A percentile compares a stretch with the other conserved stretches of the same genome.
Evolutionary conservation across 2,888 invertebrate genomes (phyloP).

Genomic region (Mechanitis messenoides): DNA sequence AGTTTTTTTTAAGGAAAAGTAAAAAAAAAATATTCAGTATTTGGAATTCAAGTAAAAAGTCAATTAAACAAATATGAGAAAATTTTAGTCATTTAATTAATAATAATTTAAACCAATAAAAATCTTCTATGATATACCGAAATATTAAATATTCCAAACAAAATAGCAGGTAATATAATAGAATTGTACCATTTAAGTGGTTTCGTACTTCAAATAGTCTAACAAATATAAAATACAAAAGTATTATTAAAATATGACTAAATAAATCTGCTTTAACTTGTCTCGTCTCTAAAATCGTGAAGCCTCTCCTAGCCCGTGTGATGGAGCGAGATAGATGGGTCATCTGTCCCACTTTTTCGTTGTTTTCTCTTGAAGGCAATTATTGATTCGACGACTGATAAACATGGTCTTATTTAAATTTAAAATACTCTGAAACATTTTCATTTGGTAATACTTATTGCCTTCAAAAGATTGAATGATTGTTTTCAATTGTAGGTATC

Average conservation of each 20-base stretch:
- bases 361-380: slow-evolving; percentile 16
- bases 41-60: too few species aligned
- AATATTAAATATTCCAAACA: too few species aligned
- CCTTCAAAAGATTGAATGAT: neutral
- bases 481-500: too few species aligned
- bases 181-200: too few species aligned
- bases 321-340: slow-evolving; percentile 13
- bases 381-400: slow-evolving; percentile 10
- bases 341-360: slow-evolving; percentile 5
- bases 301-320: slow-evolving; percentile 16
- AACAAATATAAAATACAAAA: neutral
- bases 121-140: too few species aligned
- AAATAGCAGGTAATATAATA: too few species aligned
- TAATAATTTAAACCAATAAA: too few species aligned
- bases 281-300: slow-evolving; percentile 1
- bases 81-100: too few species aligned
- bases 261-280: neutral
- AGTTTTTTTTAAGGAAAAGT: too few species aligned
- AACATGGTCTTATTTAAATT: slow-evolving; percentile 2
- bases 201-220: too few species aligned
- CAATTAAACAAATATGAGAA: too few species aligned
- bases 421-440: slow-evolving; percentile 1
- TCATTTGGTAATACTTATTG: neutral
- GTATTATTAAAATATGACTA: neutral
- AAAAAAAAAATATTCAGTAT: too few species aligned